Base-by-base conservation (phyloP, 2,888 invertebrate genomes). In the Acleris sparsana region DNA sequence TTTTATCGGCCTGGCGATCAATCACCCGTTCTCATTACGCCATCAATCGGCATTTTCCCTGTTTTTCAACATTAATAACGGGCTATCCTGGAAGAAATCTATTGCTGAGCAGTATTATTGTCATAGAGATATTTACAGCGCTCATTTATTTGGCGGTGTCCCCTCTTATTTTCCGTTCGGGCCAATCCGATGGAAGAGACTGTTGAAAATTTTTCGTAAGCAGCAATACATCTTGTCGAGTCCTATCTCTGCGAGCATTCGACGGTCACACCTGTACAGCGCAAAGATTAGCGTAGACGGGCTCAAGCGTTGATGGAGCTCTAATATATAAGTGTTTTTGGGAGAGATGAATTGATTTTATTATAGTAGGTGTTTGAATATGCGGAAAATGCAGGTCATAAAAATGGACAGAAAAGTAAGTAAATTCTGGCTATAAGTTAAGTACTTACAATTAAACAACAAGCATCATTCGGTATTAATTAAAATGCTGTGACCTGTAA, bases 61-160 rank as follows among this genome's bases (percentile, higher is more conserved):
- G 89, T 90, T 91, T 89, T 92, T 88, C 84, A 81, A 85, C 91
- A 92, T 91, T 89, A 89, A 90, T 92, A 91, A 88, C 84, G 75
- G 86, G 83, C 79, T 84, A 80, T 88, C 72, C 74, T 77, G 79
- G 80, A 80, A 83, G 84, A 85, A 87, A 92, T 92, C 92, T 92
- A 91, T 88, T 88, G 92, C 92, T 92, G 92, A 92, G 91, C 92
- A 92, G 92, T 92, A 91, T 92, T 92, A 92, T 92, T 92, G 91
- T 92, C 92, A 91, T 90, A 88, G 87, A 84, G 91, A 89, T 90
- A 92, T 92, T 92, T 92, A 92, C 86, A 82, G 80, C 89, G 80
- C 77, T 92, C 92, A 92, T 92, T 92, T 92, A 91, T 92, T 87
- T 88, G 86, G 84, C 84, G 82, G 77, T 87, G 86, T 88, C 89